These are phyloP conservation scores for Xyliphius kryptos DNA, from an alignment of 2,113 vertebrate genomes.

Conservation along the genomic window DNA sequence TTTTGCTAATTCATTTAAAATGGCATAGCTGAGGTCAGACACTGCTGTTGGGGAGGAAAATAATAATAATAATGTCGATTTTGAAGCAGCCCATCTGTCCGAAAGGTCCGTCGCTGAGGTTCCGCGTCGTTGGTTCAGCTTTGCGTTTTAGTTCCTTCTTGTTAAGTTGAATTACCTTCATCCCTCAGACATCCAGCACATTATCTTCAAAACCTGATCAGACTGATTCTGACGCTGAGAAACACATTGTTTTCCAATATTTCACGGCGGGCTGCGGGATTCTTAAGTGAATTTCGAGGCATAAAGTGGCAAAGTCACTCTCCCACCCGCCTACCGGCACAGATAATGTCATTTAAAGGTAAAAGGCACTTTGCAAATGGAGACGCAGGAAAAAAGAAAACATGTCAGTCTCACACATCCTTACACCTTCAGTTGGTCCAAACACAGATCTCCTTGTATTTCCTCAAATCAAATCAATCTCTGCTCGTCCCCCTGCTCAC, in stretches of 20 bases:
- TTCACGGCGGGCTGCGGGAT: conserved; percentile 16
- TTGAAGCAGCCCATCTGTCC: too few species aligned
- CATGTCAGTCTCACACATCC: conserved; percentile 16
- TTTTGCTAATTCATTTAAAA: too few species aligned
- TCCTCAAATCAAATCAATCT: conserved; percentile 28
- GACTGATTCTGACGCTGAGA: conserved; percentile 15
- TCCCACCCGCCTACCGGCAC: conserved; percentile 8
- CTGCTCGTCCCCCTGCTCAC: not conserved
- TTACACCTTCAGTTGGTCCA: not conserved
- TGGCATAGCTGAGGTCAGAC: too few species aligned
- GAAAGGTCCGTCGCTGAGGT: too few species aligned
- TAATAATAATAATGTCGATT: too few species aligned
- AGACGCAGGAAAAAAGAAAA: conserved; percentile 19
- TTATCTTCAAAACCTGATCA: conserved; percentile 32
- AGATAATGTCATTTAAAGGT: conserved; percentile 37
- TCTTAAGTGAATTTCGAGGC: conserved; percentile 33
- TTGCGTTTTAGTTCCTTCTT: not conserved
- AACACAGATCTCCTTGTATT: conserved; percentile 17
- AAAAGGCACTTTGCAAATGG: conserved; percentile 38
- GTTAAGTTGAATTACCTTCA: conserved; percentile 35
- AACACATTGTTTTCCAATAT: conserved; percentile 29
- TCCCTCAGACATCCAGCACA: conserved; percentile 27
- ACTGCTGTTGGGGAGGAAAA: too few species aligned
- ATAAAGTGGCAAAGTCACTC: conserved; percentile 26
- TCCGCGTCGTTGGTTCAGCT: not conserved